phyloP scores from a whole-genome alignment of 2,113 vertebrate species.

The Elgaria multicarinata region DNA sequence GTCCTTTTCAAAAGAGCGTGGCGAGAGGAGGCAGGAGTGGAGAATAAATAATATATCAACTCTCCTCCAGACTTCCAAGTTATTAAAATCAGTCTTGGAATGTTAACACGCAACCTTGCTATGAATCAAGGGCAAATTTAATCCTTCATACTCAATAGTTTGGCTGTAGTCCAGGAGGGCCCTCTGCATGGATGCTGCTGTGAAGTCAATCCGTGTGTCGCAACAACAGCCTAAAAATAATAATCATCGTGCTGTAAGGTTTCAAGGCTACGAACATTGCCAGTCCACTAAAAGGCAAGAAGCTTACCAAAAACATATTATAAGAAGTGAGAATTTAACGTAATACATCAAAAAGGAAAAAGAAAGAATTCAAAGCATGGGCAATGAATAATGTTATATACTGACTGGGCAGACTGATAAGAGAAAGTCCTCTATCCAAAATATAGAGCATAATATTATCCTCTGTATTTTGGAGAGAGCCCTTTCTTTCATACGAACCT shows the following conservation, averaged over 20 bases:
- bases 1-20: slow-evolving; percentile 40
- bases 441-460: no score
- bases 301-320: slow-evolving; percentile 38
- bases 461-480: no score
- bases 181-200: slow-evolving; percentile 59
- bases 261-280: slow-evolving; percentile 48
- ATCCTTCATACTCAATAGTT: slow-evolving; percentile 59
- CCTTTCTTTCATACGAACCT: no score
- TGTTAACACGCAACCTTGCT: slow-evolving; percentile 58
- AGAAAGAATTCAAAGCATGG: not conserved
- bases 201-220: slow-evolving; percentile 50
- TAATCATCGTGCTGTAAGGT: slow-evolving; percentile 22
- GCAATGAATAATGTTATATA: not conserved
- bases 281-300: not conserved
- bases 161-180: slow-evolving; percentile 67
- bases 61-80: slow-evolving; percentile 62
- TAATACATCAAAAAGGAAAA: not conserved
- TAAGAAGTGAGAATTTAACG: slow-evolving; percentile 37
- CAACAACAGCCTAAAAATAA: slow-evolving; percentile 57
- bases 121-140: slow-evolving; percentile 66
- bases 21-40: slow-evolving; percentile 53
- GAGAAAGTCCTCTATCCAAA: no score
- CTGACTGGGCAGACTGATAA: no score
- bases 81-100: slow-evolving; percentile 70
- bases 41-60: slow-evolving; percentile 69